Evolutionary conservation across 2,797 vertebrate species (phyloP).

Genomic region (Diplodus puntazzo): DNA sequence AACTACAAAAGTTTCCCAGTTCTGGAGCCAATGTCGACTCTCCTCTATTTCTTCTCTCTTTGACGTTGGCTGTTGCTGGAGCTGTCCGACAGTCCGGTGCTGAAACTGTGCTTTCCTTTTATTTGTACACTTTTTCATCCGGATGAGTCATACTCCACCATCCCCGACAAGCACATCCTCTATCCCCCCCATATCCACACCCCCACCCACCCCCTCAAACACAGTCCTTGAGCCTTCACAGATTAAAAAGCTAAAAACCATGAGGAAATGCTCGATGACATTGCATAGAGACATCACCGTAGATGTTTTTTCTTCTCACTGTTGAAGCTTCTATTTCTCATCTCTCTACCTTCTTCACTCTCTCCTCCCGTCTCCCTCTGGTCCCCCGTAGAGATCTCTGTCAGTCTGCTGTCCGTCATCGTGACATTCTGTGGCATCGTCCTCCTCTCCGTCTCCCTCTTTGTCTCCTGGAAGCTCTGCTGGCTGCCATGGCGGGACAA

Average conservation of each 20-base stretch:
- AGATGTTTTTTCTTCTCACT: constrained; percentile 27
- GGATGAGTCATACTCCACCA: constrained; percentile 73
- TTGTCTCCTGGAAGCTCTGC: constrained; percentile 97
- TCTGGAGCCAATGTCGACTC: constrained; percentile 3
- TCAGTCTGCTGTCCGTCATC: constrained; percentile 94
- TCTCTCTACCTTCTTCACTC: neutral
- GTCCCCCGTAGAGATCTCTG: constrained; percentile 88
- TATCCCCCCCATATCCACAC: neutral
- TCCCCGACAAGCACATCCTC: constrained; percentile 47
- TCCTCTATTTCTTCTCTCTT: constrained; percentile 14
- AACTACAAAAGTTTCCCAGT: constrained; percentile 4
- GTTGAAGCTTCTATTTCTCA: neutral
- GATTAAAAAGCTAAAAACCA: constrained; percentile 72
- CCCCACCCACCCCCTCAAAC: constrained; percentile 31
- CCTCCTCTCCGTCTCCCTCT: constrained; percentile 93
- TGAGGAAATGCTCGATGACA: constrained; percentile 63
- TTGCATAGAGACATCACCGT: constrained; percentile 53
- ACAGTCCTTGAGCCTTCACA: constrained; percentile 59
- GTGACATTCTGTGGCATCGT: constrained; percentile 96
- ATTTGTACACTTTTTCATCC: constrained; percentile 41
- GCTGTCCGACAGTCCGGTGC: constrained; percentile 61
- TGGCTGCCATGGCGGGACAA: constrained; percentile 97
- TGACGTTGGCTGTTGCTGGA: constrained; percentile 38
- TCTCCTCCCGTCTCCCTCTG: constrained; percentile 12
- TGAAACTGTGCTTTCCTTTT: constrained; percentile 66